Evolutionary conservation across 2,888 invertebrate genomes (phyloP), one percentile per base, ranked within the genome.

Genomic region (Gastrophysa polygoni): DNA sequence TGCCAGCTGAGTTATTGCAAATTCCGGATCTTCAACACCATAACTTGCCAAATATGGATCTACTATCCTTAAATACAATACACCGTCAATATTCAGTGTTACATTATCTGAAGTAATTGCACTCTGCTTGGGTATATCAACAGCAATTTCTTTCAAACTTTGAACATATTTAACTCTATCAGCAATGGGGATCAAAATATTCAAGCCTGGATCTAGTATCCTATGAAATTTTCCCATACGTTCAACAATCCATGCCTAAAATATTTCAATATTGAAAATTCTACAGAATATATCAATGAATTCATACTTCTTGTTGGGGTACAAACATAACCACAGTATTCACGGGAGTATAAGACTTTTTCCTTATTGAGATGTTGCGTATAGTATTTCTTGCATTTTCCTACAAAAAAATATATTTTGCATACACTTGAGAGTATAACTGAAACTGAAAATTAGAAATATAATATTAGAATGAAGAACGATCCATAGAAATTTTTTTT

Each of bases 81-180:
- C 98, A 63, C 98, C 99, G 83, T 99, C 99, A 76, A 99, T 95
- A 75, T 90, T 92, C 58, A 99, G 83, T 0, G 95, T 96, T 0
- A 99, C 99, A 85, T 99, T 99, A 82, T 99, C 99, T 61, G 93
- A 88, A 14, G 98, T 98, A 73, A 99, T 98, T 17, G 99, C 99
- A 81, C 95, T 95, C 82, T 99, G 99, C 80, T 98, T 93, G 0
- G 99, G 99, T 58, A 99, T 96, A 84, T 98, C 98, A 74, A 99
- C 98, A 0, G 99, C 98, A 72, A 99, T 95, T 91, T 99, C 99
- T 81, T 99, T 99, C 43, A 99, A 82, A 81, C 95, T 96, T 82
- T 99, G 99, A 11, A 99, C 98, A 85, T 99, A 99, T 83, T 92
- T 96, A 20, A 99, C 91, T 79, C 87, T 88, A 80, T 99, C 99